Base-by-base conservation (phyloP, 2,797 vertebrate genomes). In the Semaprochilodus insignis region DNA sequence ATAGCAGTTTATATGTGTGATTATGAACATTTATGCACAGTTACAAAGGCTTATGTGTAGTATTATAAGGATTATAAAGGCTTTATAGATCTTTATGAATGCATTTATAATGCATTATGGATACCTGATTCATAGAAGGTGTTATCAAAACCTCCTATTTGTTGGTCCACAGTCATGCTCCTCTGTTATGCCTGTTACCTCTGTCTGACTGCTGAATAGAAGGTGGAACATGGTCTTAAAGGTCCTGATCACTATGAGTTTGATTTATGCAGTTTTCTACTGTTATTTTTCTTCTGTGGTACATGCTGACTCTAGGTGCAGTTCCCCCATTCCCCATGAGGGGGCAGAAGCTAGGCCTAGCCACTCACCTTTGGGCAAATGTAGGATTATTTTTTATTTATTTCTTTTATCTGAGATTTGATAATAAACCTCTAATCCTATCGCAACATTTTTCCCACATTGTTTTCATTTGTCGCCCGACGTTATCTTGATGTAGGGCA, bases 391-490 rank as follows among this genome's bases (percentile, higher is more conserved):
- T n/a, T 44, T 44, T 44, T 31, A 31, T 31, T 1, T 31, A 27
- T 52, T 79, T 79, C 1, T 79, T 48, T 55, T 40, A 80, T 72
- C 40, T 44, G n/a, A 55, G 65, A 75, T 84, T 57, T 82, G 16
- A 84, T 82, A 44, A 51, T 72, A 40, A 77, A 82, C 40, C 34
- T 77, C 60, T 77, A 19, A 73, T 81, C 40, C 40, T 78, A 76
- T 84, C 6, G 27, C 63, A 63, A 25, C 10, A 65, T 76, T 75
- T 81, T 74, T 6, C 6, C 40, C 17, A 55, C 73, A 48, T 73
- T 82, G 80, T 84, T 79, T 86, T 82, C 25, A 55, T 80, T 80
- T 77, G 44, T 48, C 31, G 54, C 10, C 54, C 23, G 36, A 44
- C 23, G 55, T 54, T 65, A 59, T 81, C 59, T 72, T 23, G 60